Evolutionary conservation across 2,113 vertebrate species (phyloP), one percentile per base, ranked within the genome.

Genomic region (Rhea pennata): DNA sequence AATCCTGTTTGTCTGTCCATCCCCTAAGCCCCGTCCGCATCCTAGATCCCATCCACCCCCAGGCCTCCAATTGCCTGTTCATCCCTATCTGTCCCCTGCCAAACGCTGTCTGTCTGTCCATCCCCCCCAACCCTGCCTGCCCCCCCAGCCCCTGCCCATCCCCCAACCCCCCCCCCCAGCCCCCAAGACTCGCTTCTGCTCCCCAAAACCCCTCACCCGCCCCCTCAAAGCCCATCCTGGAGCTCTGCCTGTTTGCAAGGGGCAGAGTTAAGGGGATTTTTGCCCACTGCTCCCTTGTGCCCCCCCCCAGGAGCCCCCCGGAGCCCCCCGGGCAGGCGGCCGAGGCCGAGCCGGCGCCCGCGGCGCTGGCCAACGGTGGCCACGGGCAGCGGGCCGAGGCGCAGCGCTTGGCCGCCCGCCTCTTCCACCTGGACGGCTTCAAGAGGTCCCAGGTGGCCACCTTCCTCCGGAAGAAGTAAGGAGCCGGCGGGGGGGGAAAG

Each of bases 391-490:
- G 26, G 53, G 82, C 94, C 11, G 92, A 70, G 13, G 97, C 97
- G 16, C 83, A 83, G 67, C 83, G 94, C 48, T 82, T 98, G 91
- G 98, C 98, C 11, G 81, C 90, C 2, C 97, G 96, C 12, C 97
- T 98, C 23, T 98, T 96, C 51, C 93, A 54, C 17, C 90, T 98
- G 75, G 96, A 98, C 2, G 98, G 98, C 15, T 98, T 98, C 94
- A 93, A 87, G 50, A 97, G 95, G 85, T 97, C 97, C 2, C 97
- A 98, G 86, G 97, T 98, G 78, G 98, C 98, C 4, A 92, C 91
- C 12, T 95, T 97, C 64, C 95, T 98, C 31, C 94, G 62, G 64
- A 98, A 98, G 92, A 98, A 98, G 98, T 98, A 94, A 97, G 97
- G 64, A 50, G 14, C 44, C 29, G 48, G 20, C 65, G 40, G 31